Evolutionary conservation across 2,113 vertebrate genomes (phyloP), one percentile per base, ranked within the genome.

Genomic region (Cephalopholis sonnerati): DNA sequence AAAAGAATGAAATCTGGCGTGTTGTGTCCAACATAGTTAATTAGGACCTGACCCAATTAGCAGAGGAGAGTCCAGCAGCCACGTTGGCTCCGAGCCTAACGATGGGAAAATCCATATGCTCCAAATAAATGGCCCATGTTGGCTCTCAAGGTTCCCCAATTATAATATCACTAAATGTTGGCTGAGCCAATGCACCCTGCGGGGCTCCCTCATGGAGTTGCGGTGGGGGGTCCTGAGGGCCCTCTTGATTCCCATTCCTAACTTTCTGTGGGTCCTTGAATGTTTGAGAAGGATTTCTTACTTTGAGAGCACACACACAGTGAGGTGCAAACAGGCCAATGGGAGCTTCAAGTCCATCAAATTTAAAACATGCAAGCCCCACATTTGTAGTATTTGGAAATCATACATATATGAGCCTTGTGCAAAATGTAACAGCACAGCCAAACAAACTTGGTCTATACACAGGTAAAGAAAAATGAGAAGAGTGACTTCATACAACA

Each of bases 71-170:
- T 92, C 93, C 91, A 86, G 93, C 85, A 86, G 77, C 88, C 89
- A 88, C 84, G 58, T 93, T 95, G 95, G 95, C 93, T 79, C 41
- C 0, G 17, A 84, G 95, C 95, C 95, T 91, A 92, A 94, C 83
- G 87, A 94, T 90, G 90, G 90, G 88, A 91, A 93, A 92, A 93
- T 94, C 94, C 94, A 94, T 95, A 96, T 95, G 94, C 89, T 95
- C 85, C 86, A 80, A 88, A 95, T 93, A 95, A 92, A 91, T 81
- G 89, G 85, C 78, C 80, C 74, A 76, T 85, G 89, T 92, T 92
- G 88, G 84, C 85, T 89, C 79, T 71, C 84, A 77, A 88, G 74
- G 79, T 86, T 89, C 59, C 53, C 89, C 91, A 93, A 94, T 94
- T 94, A 94, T 88, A 93, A 88, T 79, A 91, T 88, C 84, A 85